These are phyloP conservation scores for Rhinogobius similis DNA, from an alignment of 2,113 vertebrate species.

Conservation along the genomic window DNA sequence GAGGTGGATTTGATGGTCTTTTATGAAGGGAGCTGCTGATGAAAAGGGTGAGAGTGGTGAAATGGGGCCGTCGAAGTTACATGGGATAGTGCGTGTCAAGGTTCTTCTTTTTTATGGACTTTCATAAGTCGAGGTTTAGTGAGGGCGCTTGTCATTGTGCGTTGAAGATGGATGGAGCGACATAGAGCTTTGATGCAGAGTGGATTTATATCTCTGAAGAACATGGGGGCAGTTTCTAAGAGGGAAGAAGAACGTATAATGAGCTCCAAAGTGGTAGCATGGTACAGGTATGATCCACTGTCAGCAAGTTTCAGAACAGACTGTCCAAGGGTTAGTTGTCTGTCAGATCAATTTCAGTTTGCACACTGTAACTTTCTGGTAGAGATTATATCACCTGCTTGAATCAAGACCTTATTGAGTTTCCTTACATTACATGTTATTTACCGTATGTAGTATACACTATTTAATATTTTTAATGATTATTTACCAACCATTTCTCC, in stretches of 20 bases:
- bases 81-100: constrained; percentile 9
- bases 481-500: too few relatives aligned
- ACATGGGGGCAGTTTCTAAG: neutral
- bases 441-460: too few relatives aligned
- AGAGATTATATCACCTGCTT: too few relatives aligned
- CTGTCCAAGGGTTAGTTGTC: neutral
- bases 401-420: too few relatives aligned
- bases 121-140: constrained; percentile 21
- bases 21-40: constrained; percentile 19
- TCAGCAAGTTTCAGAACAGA: neutral
- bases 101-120: constrained; percentile 26
- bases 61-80: constrained; percentile 21
- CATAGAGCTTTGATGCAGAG: constrained; percentile 8
- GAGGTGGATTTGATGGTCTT: constrained; percentile 34
- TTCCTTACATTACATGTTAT: too few relatives aligned
- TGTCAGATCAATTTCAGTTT: neutral
- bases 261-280: neutral
- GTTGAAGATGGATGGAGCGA: constrained; percentile 17
- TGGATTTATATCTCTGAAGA: neutral
- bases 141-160: neutral
- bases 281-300: neutral
- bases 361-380: too few relatives aligned
- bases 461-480: too few relatives aligned
- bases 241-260: neutral
- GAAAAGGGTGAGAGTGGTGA: constrained; percentile 26